phyloP scores from a whole-genome alignment of 2,888 invertebrate genomes.

The Cactoblastis cactorum region DNA sequence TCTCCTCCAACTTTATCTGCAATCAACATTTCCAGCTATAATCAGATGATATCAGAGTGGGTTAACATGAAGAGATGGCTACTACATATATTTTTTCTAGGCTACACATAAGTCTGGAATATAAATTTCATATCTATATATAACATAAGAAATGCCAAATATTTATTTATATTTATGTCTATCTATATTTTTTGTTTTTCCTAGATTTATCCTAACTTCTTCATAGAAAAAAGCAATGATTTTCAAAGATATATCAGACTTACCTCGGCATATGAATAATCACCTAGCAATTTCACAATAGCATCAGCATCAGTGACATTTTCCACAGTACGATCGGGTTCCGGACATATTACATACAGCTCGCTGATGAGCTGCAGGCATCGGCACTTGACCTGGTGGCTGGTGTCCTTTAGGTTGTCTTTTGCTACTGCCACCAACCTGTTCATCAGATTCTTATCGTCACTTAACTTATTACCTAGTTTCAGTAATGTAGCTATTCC shows the following conservation, averaged over 20 bases:
- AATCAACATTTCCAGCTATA: too few relatives aligned
- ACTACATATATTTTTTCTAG: too few relatives aligned
- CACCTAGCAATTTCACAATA: conserved; percentile 86
- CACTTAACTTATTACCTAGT: conserved; percentile 82
- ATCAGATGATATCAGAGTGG: too few relatives aligned
- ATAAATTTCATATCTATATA: too few relatives aligned
- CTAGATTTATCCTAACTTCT: too few relatives aligned
- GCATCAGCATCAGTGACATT: conserved; percentile 79
- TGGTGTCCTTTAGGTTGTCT: conserved; percentile 85
- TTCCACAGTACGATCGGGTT: conserved; percentile 62
- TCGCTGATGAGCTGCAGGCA: conserved; percentile 90
- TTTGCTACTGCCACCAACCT: conserved; percentile 82
- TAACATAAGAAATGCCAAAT: too few relatives aligned
- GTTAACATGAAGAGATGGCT: too few relatives aligned
- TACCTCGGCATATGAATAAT: conserved; percentile 88
- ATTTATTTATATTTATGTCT: too few relatives aligned
- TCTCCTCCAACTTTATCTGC: too few relatives aligned
- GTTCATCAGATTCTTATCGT: conserved; percentile 80
- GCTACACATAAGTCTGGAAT: too few relatives aligned
- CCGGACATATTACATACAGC: conserved; percentile 80
- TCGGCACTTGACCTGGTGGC: conserved; percentile 88
- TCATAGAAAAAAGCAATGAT: too few relatives aligned
- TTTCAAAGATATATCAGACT: conserved; percentile 11
- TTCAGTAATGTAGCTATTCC: conserved; percentile 85
- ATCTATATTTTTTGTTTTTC: too few relatives aligned